phyloP scores from a whole-genome alignment of 37 sponge, comb jelly and placozoan species.

The Axinella damicornis region DNA sequence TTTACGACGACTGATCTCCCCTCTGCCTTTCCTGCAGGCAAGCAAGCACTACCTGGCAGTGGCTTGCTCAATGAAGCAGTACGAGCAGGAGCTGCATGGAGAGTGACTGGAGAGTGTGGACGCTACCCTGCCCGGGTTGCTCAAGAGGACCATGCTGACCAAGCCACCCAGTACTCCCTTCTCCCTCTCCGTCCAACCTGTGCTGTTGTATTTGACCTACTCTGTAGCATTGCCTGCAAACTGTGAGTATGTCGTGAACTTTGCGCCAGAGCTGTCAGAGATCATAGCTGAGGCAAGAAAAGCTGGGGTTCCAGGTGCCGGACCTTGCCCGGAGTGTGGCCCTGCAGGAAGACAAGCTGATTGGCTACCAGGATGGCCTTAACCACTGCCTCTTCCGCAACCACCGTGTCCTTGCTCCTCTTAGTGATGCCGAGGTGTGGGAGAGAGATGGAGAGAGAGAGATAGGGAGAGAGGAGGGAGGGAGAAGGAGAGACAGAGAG shows the following conservation, averaged over 20 bases:
- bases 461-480: no score
- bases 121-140: constrained; percentile 71
- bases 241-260: constrained; percentile 89
- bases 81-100: constrained; percentile 86
- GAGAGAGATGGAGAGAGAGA: no score
- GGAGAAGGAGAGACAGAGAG: no score
- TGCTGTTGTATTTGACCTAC: no score
- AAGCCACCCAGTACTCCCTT: constrained; percentile 42
- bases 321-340: constrained; percentile 96
- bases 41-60: constrained; percentile 90
- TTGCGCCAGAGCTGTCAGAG: constrained; percentile 91
- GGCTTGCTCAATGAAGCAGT: constrained; percentile 93
- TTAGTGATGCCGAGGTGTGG: constrained; percentile 67
- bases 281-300: constrained; percentile 96
- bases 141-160: constrained; percentile 88
- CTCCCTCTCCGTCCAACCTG: no score
- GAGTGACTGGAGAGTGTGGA: constrained; percentile 83
- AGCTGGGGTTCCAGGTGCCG: constrained; percentile 88
- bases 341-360: constrained; percentile 96
- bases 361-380: constrained; percentile 77
- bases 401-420: constrained; percentile 53
- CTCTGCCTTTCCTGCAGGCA: constrained; percentile 53
- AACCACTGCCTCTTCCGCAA: constrained; percentile 78
- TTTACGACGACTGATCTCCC: no score
- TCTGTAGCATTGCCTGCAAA: constrained; percentile 58